Conservation (phyloP, 2,797 vertebrate genomes). For the Platalea minor region DNA sequence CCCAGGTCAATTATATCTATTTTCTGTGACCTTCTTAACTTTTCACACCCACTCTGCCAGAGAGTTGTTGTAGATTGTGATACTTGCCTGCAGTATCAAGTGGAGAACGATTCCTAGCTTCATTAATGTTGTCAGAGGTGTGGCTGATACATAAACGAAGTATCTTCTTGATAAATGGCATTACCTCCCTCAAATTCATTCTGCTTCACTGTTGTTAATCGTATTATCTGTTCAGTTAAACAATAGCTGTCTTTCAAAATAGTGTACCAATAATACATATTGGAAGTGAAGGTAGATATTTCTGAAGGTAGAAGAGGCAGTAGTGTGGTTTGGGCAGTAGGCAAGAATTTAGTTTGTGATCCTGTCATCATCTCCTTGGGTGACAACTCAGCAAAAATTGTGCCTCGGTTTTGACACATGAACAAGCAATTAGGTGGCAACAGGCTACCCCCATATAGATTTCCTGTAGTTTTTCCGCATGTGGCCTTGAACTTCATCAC, state of each 20-base stretch:
- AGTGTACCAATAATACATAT: neutral
- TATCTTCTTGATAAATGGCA: conserved; percentile 73
- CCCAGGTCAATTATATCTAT: conserved; percentile 60
- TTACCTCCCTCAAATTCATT: conserved; percentile 80
- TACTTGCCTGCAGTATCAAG: conserved; percentile 31
- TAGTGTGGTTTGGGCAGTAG: neutral
- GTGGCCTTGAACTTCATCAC: neutral
- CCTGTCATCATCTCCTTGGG: neutral
- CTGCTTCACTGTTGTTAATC: conserved; percentile 74
- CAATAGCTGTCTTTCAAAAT: conserved; percentile 69
- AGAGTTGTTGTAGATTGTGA: neutral
- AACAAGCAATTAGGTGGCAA: neutral
- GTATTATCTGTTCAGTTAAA: conserved; percentile 71
- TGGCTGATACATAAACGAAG: conserved; percentile 62
- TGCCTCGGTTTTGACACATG: neutral
- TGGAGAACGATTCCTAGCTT: conserved; percentile 27
- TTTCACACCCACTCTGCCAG: conserved; percentile 13
- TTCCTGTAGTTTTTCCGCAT: neutral
- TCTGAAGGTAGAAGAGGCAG: neutral
- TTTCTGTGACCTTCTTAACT: conserved; percentile 68
- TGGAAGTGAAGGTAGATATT: neutral
- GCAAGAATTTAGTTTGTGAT: neutral
- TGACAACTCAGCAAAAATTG: neutral
- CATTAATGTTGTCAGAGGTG: conserved; percentile 43
- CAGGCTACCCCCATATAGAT: neutral